These are phyloP conservation scores for Laticauda colubrina DNA, from an alignment of 2,113 vertebrate genomes.

Conservation along the genomic window DNA sequence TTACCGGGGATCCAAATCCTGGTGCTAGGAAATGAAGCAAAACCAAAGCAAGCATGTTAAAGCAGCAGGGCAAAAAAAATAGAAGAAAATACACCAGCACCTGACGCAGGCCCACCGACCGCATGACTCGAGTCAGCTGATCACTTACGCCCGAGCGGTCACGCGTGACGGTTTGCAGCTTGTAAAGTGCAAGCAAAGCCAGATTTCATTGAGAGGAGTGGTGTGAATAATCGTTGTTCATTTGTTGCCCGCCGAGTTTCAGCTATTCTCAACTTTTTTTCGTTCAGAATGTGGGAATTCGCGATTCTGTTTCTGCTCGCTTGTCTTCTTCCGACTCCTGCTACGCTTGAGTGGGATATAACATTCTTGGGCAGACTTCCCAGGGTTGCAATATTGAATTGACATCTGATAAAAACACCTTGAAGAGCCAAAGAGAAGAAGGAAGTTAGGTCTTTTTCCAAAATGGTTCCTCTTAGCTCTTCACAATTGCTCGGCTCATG, in stretches of 20 bases:
- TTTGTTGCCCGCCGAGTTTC: background rate
- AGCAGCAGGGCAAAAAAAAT: background rate
- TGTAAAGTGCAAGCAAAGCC: background rate
- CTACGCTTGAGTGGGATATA: background rate
- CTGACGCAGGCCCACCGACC: background rate
- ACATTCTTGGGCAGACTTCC: background rate
- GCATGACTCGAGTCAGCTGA: background rate
- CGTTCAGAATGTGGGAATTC: background rate
- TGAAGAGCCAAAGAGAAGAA: background rate
- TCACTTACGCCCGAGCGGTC: background rate
- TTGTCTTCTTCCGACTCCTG: background rate
- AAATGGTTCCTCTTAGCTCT: background rate
- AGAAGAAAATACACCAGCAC: rapidly evolving
- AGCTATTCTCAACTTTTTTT: background rate
- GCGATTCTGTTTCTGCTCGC: background rate
- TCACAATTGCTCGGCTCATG: too few species aligned
- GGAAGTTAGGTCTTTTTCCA: background rate
- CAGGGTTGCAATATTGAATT: background rate
- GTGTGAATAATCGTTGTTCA: background rate
- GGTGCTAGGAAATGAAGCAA: background rate
- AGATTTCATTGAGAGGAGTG: background rate
- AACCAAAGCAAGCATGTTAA: background rate
- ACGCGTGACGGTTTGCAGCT: background rate
- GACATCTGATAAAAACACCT: background rate
- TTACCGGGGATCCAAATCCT: background rate